Percentiles rank a stretch among this genome's conserved stretches.
Evolutionary conservation across 2,113 vertebrate species (phyloP).

Genomic region (Bambusicola thoracicus): DNA sequence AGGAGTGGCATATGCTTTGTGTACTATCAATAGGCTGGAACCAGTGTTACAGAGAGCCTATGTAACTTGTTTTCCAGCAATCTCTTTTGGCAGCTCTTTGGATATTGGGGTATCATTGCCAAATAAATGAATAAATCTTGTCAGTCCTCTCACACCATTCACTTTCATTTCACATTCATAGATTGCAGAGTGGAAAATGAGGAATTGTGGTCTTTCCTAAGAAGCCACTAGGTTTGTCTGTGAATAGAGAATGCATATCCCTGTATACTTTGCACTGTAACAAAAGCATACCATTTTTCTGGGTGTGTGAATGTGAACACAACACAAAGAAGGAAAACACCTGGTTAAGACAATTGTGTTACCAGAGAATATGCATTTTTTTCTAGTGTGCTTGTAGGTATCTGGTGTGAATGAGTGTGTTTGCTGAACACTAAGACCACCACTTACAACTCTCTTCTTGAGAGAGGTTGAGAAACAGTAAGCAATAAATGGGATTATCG

Average conservation of each 20-base stretch:
- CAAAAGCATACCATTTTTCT: not conserved
- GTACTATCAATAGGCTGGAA: not conserved
- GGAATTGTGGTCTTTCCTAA: not conserved
- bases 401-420: not conserved
- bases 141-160: not conserved
- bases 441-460: not conserved
- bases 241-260: not conserved
- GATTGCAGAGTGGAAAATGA: not conserved
- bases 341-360: not conserved
- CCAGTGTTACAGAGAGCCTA: not conserved
- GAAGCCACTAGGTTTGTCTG: not conserved
- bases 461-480: not conserved
- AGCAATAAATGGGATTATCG: not conserved
- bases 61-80: not conserved
- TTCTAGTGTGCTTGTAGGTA: not conserved
- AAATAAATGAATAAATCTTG: not conserved
- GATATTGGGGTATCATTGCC: not conserved
- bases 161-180: too few relatives aligned
- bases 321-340: not conserved
- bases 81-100: not conserved
- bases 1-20: not conserved
- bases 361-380: not conserved
- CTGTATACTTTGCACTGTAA: not conserved
- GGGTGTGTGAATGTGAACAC: fast-evolving
- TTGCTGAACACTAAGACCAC: not conserved